Percentiles rank a stretch among this genome's conserved stretches.
phyloP scores from a whole-genome alignment of 1,140 invertebrate species.

The Nylanderia fulva region DNA sequence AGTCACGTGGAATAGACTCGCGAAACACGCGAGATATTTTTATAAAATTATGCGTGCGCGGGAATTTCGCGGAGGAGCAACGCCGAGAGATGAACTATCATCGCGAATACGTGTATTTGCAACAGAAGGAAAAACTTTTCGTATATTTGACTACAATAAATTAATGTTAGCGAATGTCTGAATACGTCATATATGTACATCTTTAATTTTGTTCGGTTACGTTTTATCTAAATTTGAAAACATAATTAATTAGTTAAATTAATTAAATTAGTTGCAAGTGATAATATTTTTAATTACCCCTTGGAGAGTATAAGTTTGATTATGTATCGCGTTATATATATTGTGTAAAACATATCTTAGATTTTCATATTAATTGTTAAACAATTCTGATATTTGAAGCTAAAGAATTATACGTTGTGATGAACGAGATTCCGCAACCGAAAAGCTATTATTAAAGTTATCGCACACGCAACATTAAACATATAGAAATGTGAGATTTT shows the following conservation, averaged over 20 bases:
- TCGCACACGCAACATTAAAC: background rate
- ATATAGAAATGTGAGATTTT: slow-evolving; percentile 10
- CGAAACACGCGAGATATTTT: slow-evolving; percentile 52
- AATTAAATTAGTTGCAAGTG: background rate
- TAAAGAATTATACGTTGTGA: too few species aligned
- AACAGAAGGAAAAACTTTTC: slow-evolving; percentile 15
- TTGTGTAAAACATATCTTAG: background rate
- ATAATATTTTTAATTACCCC: background rate
- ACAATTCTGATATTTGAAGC: too few species aligned
- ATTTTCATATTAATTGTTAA: background rate
- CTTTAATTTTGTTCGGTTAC: background rate
- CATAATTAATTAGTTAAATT: too few species aligned
- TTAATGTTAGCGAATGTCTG: slow-evolving; percentile 22
- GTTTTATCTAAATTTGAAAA: background rate
- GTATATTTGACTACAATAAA: slow-evolving; percentile 36
- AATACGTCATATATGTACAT: slow-evolving; percentile 2
- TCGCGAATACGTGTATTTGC: slow-evolving; percentile 19
- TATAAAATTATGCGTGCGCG: slow-evolving; percentile 50
- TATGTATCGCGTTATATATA: background rate
- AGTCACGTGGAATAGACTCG: slow-evolving; percentile 10
- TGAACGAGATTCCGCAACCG: too few species aligned
- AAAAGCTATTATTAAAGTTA: background rate
- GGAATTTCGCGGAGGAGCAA: slow-evolving; percentile 43
- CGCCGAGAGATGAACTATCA: slow-evolving; percentile 13
- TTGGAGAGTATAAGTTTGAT: background rate